Conservation (phyloP, 1,140 invertebrate genomes). For the Ridgeia piscesae region DNA sequence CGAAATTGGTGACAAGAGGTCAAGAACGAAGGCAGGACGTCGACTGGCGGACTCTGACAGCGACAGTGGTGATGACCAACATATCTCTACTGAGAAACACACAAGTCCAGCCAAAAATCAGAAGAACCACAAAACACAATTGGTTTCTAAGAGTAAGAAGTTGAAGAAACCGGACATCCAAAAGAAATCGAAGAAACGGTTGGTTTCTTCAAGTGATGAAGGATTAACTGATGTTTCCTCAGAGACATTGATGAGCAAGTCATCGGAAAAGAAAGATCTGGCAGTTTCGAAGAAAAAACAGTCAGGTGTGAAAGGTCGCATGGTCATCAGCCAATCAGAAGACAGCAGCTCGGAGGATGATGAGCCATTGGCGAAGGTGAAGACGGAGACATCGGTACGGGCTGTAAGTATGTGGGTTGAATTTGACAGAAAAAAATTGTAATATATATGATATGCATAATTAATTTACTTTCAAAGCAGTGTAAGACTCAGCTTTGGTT, state of each 20-base stretch:
- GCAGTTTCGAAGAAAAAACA: neutral
- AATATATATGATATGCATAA: neutral
- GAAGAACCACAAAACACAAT: neutral
- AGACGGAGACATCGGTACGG: neutral
- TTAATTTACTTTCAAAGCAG: too few relatives aligned
- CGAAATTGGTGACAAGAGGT: neutral
- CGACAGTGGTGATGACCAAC: neutral
- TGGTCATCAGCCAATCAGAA: neutral
- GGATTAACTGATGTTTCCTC: neutral
- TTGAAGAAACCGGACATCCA: neutral
- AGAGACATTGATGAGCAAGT: neutral
- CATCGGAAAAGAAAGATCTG: neutral
- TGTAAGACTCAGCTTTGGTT: too few relatives aligned
- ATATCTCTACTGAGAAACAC: neutral
- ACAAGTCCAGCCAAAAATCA: neutral
- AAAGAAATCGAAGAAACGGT: neutral
- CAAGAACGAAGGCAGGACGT: neutral
- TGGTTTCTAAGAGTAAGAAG: neutral
- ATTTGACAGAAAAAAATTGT: neutral
- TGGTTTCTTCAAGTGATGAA: neutral
- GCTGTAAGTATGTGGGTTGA: neutral
- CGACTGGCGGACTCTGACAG: neutral
- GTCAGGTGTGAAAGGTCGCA: neutral
- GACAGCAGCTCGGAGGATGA: neutral
- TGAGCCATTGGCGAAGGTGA: neutral